phyloP scores from a whole-genome alignment of 2,888 invertebrate genomes.

The Euzophera pinguis region DNA sequence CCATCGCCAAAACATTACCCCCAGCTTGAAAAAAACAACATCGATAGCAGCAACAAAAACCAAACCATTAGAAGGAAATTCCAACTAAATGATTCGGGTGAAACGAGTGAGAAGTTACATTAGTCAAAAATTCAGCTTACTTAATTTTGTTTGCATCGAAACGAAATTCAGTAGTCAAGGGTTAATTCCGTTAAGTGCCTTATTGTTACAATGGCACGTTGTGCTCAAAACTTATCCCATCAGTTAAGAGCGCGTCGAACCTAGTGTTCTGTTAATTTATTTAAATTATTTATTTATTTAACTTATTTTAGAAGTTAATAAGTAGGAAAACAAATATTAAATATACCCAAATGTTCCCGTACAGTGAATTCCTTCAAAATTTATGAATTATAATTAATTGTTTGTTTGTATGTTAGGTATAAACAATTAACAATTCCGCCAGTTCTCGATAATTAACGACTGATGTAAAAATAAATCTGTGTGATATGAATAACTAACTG shows the following conservation, averaged over 20 bases:
- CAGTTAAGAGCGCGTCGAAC: slow-evolving; percentile 45
- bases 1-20: slow-evolving; percentile 29
- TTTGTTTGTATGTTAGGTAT: slow-evolving; percentile 41
- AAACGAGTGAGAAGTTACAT: slow-evolving; percentile 25
- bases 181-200: slow-evolving; percentile 29
- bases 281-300: slow-evolving; percentile 77
- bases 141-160: slow-evolving; percentile 24
- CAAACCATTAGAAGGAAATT: slow-evolving; percentile 17
- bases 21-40: slow-evolving; percentile 28
- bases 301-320: slow-evolving; percentile 72
- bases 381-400: slow-evolving; percentile 42
- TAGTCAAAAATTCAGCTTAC: slow-evolving; percentile 27
- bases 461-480: slow-evolving; percentile 72
- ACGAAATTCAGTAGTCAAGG: slow-evolving; percentile 30
- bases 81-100: slow-evolving; percentile 25
- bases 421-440: slow-evolving; percentile 53
- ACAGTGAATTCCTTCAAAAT: slow-evolving; percentile 31
- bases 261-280: slow-evolving; percentile 67
- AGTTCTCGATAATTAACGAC: slow-evolving; percentile 68
- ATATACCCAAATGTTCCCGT: slow-evolving; percentile 33
- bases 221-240: slow-evolving; percentile 46
- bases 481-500: slow-evolving; percentile 64
- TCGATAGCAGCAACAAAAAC: slow-evolving; percentile 25
- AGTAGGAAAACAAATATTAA: slow-evolving; percentile 45
- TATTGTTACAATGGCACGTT: slow-evolving; percentile 28